A percentile compares a stretch with the other conserved stretches of the same genome.
Evolutionary conservation across 2,113 vertebrate species (phyloP).

Genomic region (Pseudonaja textilis): DNA sequence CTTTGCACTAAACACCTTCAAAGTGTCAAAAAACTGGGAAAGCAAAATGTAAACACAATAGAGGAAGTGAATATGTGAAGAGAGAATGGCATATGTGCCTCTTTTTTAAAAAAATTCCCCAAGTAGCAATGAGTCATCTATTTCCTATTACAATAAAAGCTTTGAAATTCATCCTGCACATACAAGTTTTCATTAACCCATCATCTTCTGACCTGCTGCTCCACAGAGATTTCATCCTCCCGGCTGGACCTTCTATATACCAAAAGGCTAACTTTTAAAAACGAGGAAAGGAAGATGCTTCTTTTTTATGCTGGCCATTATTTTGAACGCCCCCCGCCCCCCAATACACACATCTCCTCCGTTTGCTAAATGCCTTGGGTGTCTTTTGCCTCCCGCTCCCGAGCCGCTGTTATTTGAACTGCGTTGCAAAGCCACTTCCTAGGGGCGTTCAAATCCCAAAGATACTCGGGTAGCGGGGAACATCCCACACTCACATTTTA

Average conservation of each 20-base stretch:
- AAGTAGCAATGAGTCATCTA: conserved; percentile 3
- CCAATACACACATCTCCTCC: background rate
- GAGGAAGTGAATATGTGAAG: no score
- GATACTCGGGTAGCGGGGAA: background rate
- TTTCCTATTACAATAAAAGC: background rate
- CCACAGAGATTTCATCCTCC: background rate
- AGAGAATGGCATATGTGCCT: background rate
- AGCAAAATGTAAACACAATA: background rate
- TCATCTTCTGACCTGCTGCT: background rate
- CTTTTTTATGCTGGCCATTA: background rate
- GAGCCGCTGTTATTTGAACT: background rate
- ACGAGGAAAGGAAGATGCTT: background rate
- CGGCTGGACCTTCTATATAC: no score
- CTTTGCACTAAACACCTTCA: background rate
- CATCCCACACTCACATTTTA: background rate
- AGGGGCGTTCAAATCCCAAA: background rate
- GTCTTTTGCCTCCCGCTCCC: background rate
- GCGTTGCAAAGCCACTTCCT: background rate
- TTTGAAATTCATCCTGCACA: background rate
- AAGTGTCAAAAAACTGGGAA: background rate
- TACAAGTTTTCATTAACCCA: background rate
- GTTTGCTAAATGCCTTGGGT: background rate
- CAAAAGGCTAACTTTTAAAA: background rate
- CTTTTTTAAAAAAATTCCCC: background rate
- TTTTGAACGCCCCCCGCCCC: rapidly evolving